Evolutionary conservation across 2,888 invertebrate species (phyloP), one percentile per base, ranked within the genome.

Genomic region (Rapana venosa): DNA sequence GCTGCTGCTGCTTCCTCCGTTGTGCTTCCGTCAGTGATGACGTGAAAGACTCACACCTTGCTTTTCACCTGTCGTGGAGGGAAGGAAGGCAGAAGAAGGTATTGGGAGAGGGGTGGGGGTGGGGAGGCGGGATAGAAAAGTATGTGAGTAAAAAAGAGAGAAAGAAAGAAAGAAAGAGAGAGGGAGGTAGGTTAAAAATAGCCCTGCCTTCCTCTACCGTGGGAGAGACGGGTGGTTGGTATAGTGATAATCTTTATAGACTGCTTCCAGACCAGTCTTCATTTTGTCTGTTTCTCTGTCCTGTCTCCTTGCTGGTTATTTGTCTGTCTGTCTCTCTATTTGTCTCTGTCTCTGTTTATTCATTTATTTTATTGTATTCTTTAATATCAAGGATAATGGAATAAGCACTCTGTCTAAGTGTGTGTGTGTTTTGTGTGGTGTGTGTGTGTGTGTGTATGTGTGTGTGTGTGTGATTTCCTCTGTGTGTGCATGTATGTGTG

Each of bases 131-230:
- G 77, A 30, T n/a, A 13, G 30, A 30, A n/a, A 1, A 30, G 30
- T n/a, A 30, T 22, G 74, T 22, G 74, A 30, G 74, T 22, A 26
- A 13, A 2, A 4, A 26, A 74, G 74, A n/a, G 1, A n/a, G 1
- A 74, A n/a, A n/a, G n/a, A 74, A 1, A 74, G 74, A 22, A 22
- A 15, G 15, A 15, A 58, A 15, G 11, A 15, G 74, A 74, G 22
- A 74, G 74, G n/a, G 77, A 32, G 77, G 32, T 30, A 79, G 79
- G 74, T 74, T 74, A 74, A 74, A 74, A 74, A 74, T 74, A 74
- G 74, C 74, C 11, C 74, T 74, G 8, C 26, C 74, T 74, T 4
- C 74, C 17, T n/a, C 26, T 74, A 74, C 22, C 74, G 74, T 74
- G 74, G 74, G 74, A 74, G 74, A 74, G 74, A 30, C n/a, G 30